These are phyloP conservation scores for Hedya salicella DNA, from an alignment of 2,888 invertebrate species.

Conservation along the genomic window DNA sequence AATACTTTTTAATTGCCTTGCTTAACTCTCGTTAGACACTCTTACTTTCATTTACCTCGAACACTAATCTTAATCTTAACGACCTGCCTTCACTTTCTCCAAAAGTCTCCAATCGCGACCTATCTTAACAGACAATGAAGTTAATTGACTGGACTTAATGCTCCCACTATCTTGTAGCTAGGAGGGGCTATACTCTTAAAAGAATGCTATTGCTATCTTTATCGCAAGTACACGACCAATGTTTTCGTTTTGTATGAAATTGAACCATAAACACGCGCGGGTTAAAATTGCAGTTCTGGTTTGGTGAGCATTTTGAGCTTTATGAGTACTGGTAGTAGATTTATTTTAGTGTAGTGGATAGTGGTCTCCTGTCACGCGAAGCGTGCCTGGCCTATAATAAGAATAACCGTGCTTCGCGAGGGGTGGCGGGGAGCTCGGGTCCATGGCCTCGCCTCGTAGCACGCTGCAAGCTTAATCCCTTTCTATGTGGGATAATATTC, in stretches of 20 bases:
- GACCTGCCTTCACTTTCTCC: conserved; percentile 58
- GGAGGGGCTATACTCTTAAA: conserved; percentile 16
- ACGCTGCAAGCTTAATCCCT: conserved; percentile 42
- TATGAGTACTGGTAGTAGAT: neutral
- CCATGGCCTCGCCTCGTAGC: conserved; percentile 48
- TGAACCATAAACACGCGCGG: conserved; percentile 12
- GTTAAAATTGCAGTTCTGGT: conserved; percentile 25
- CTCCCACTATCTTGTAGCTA: conserved; percentile 26
- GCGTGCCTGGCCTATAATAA: conserved; percentile 64
- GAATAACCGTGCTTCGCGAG: conserved; percentile 66
- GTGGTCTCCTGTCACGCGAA: conserved; percentile 45
- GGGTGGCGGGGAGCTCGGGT: conserved; percentile 51
- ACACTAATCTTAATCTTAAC: conserved; percentile 70
- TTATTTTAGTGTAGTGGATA: conserved; percentile 6
- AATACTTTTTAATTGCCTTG: conserved; percentile 34
- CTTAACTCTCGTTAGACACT: conserved; percentile 45
- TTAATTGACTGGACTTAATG: conserved; percentile 35
- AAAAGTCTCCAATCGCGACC: conserved; percentile 61
- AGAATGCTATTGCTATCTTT: conserved; percentile 21
- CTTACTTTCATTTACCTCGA: conserved; percentile 56
- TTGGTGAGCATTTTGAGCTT: conserved; percentile 6
- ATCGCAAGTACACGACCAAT: conserved; percentile 13
- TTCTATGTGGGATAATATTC: conserved; percentile 37
- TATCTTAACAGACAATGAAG: conserved; percentile 54
- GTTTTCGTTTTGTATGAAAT: conserved; percentile 28